Conservation (phyloP, 2,888 invertebrate genomes). For the Apamea monoglypha region DNA sequence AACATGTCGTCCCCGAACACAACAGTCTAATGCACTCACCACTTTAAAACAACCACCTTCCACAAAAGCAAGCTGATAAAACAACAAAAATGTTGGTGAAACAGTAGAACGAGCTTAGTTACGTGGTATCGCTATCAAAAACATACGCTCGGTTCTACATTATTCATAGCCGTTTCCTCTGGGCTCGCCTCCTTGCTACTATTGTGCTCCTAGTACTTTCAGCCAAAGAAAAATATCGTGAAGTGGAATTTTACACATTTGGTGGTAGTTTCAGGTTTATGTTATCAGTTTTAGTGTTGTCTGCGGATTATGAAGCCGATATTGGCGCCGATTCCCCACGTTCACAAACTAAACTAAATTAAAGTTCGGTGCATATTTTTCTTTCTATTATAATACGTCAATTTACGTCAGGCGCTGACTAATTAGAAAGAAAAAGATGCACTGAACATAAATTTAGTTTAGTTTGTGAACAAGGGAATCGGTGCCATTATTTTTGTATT, state of each 20-base stretch:
- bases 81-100: conserved; percentile 30
- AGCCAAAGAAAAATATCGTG: conserved; percentile 38
- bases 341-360: no score
- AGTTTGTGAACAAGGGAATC: no score
- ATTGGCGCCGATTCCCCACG: no score
- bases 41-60: conserved; percentile 26
- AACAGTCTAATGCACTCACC: conserved; percentile 8
- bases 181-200: conserved; percentile 29
- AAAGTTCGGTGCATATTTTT: no score
- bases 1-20: not conserved
- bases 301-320: not conserved
- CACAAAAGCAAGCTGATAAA: conserved; percentile 7
- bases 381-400: no score
- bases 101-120: conserved; percentile 40
- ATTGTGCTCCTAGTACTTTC: conserved; percentile 34
- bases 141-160: conserved; percentile 57
- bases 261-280: conserved; percentile 20
- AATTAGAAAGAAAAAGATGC: no score
- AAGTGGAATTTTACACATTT: conserved; percentile 26
- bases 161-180: conserved; percentile 56
- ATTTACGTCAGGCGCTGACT: no score
- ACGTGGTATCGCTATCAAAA: conserved; percentile 53
- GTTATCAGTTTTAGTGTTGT: conserved; percentile 1
- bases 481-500: no score
- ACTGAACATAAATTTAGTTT: no score